Evolutionary conservation across 1,140 invertebrate genomes (phyloP).

Genomic region (Drosophila hydei): DNA sequence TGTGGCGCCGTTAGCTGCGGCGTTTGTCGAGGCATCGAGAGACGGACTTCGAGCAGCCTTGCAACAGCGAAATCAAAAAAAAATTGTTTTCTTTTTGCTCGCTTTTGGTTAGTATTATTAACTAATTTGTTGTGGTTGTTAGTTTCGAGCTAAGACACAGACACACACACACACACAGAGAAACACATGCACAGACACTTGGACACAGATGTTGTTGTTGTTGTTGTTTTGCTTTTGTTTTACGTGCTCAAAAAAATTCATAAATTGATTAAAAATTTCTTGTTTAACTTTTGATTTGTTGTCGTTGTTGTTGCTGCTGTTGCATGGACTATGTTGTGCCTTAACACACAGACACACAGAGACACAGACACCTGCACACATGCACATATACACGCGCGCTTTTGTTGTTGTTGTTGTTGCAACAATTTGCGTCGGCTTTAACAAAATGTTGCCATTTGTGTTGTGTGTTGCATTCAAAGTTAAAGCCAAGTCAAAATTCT

Average conservation of each 20-base stretch:
- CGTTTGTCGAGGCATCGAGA: conserved; percentile 31
- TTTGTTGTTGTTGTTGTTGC: conserved; percentile 37
- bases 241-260: conserved; percentile 78
- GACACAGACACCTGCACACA: conserved; percentile 6
- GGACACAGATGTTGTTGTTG: conserved; percentile 15
- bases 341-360: conserved; percentile 3
- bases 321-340: conserved; percentile 5
- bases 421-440: conserved; percentile 44
- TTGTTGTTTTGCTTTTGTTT: conserved; percentile 36
- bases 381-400: conserved; percentile 12
- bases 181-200: conserved; percentile 7
- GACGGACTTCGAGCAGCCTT: not conserved
- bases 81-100: not conserved
- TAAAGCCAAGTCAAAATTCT: conserved; percentile 17
- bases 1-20: conserved; percentile 24
- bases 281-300: conserved; percentile 35
- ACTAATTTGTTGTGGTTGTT: conserved; percentile 22
- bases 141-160: conserved; percentile 2
- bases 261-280: conserved; percentile 33
- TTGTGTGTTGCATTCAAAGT: conserved; percentile 7
- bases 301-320: conserved; percentile 12
- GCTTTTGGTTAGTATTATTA: not conserved
- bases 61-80: conserved; percentile 1
- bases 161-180: conserved; percentile 5
- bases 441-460: conserved; percentile 37